Evolutionary conservation across 2,113 vertebrate species (phyloP).

Genomic region (Anas platyrhynchos): DNA sequence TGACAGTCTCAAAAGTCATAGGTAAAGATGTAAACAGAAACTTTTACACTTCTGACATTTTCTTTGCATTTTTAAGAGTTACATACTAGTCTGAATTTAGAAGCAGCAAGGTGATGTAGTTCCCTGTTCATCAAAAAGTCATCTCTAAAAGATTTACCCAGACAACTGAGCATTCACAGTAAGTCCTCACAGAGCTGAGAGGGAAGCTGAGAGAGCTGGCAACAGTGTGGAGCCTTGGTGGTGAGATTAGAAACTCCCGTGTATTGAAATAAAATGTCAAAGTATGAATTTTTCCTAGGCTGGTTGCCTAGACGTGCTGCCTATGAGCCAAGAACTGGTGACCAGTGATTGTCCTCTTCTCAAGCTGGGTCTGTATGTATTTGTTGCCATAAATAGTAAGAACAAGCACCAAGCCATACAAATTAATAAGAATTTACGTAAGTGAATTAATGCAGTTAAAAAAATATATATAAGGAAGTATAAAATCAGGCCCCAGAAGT

Average conservation of each 20-base stretch:
- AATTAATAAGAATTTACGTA: background rate
- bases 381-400: background rate
- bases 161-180: background rate
- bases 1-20: background rate
- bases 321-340: background rate
- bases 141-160: background rate
- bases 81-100: background rate
- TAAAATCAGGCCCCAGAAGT: background rate
- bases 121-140: background rate
- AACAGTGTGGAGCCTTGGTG: rapidly evolving
- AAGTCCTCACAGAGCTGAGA: rapidly evolving
- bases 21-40: background rate
- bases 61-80: background rate
- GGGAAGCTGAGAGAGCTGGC: background rate
- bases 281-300: background rate
- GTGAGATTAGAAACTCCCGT: background rate
- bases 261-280: background rate
- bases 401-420: background rate
- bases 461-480: background rate
- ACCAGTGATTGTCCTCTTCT: background rate
- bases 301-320: background rate
- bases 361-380: rapidly evolving
- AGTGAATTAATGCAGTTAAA: background rate
- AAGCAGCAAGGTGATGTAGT: background rate
- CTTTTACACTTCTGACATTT: background rate